These are phyloP conservation scores for Oreochromis aureus DNA, from an alignment of 2,113 vertebrate genomes.

Conservation along the genomic window DNA sequence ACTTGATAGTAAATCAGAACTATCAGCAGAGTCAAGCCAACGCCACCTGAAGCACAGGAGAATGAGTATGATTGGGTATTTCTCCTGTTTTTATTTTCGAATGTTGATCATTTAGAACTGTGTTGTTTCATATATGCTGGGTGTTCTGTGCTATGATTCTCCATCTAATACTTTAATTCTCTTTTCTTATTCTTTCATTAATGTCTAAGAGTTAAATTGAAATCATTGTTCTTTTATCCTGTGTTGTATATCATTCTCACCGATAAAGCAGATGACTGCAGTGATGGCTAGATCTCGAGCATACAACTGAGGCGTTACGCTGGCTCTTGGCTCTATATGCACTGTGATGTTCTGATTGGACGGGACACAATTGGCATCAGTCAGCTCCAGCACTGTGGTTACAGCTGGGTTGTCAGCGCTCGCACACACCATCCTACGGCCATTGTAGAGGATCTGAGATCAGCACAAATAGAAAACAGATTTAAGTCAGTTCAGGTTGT, in stretches of 20 bases:
- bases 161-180: not conserved
- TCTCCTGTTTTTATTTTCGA: fast-evolving
- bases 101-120: not conserved
- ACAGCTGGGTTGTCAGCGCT: slow-evolving; percentile 38
- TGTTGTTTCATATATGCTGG: not conserved
- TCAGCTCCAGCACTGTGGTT: slow-evolving; percentile 67
- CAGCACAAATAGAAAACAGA: not conserved
- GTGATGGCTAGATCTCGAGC: slow-evolving; percentile 72
- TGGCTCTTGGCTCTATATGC: slow-evolving; percentile 34
- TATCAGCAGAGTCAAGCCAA: slow-evolving; percentile 51
- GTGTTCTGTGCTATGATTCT: not conserved
- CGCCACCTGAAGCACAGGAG: slow-evolving; percentile 58
- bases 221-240: not conserved
- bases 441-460: slow-evolving; percentile 54
- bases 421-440: slow-evolving; percentile 63
- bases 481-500: not conserved
- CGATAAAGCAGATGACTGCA: slow-evolving; percentile 75
- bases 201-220: not conserved
- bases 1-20: slow-evolving; percentile 50
- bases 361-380: slow-evolving; percentile 70
- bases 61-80: not conserved
- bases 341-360: slow-evolving; percentile 69
- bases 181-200: not conserved
- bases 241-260: slow-evolving; percentile 50
- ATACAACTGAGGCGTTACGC: slow-evolving; percentile 47